Evolutionary conservation across 2,888 invertebrate species (phyloP).

Genomic region (Tiliacea aurago): DNA sequence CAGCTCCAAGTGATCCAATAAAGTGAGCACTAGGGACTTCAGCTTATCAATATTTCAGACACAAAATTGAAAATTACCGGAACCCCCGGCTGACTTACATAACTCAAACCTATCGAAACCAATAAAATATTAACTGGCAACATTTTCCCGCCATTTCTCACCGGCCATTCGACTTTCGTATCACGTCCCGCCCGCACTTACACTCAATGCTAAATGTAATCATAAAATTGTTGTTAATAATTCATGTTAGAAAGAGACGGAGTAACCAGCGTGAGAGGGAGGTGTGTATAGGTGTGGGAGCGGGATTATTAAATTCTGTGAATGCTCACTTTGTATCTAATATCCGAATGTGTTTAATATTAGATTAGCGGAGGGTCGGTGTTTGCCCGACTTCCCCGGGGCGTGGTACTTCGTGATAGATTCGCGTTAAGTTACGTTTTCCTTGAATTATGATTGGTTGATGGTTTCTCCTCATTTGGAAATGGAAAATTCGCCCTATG

Average conservation of each 20-base stretch:
- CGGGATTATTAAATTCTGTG: constrained; percentile 90
- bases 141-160: constrained; percentile 88
- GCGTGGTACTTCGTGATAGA: constrained; percentile 84
- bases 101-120: constrained; percentile 89
- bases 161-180: constrained; percentile 83
- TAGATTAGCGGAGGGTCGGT: constrained; percentile 87
- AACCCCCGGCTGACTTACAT: constrained; percentile 81
- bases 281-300: constrained; percentile 77
- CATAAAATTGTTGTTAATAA: constrained; percentile 91
- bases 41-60: constrained; percentile 88
- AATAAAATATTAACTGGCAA: constrained; percentile 89
- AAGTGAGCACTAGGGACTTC: constrained; percentile 68
- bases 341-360: constrained; percentile 90
- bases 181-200: constrained; percentile 87
- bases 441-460: constrained; percentile 87
- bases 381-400: constrained; percentile 76
- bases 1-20: constrained; percentile 66
- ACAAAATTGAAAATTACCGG: constrained; percentile 89
- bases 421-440: constrained; percentile 79
- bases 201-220: constrained; percentile 88
- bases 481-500: constrained; percentile 79
- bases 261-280: constrained; percentile 68
- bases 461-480: constrained; percentile 79
- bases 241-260: constrained; percentile 80
- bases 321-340: constrained; percentile 91